A percentile compares a stretch with the other conserved stretches of the same genome.
These are phyloP conservation scores for Gavialis gangeticus DNA, from an alignment of 2,113 vertebrate genomes.

Conservation along the genomic window DNA sequence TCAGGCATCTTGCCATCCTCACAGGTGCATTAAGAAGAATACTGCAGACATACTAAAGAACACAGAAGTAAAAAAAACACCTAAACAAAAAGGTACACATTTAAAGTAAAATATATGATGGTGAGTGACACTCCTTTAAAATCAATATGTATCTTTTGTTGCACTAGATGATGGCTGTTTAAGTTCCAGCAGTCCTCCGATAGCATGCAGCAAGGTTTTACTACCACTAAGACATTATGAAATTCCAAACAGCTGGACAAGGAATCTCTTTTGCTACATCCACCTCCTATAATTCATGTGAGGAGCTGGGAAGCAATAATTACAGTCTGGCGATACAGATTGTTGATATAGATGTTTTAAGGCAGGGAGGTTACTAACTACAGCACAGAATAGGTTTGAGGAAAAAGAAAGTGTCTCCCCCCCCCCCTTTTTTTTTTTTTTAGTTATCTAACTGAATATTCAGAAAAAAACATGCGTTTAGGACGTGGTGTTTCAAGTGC, in stretches of 20 bases:
- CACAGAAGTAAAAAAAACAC: fast-evolving
- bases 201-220: background rate
- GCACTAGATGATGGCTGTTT: background rate
- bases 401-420: too few species aligned
- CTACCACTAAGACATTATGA: background rate
- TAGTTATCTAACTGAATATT: too few species aligned
- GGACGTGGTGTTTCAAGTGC: too few species aligned
- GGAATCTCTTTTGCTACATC: background rate
- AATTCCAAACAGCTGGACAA: background rate
- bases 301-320: background rate
- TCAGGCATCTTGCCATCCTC: background rate
- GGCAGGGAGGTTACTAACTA: background rate
- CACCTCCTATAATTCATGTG: background rate
- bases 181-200: background rate
- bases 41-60: background rate
- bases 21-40: background rate
- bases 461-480: too few species aligned
- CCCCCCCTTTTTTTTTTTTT: too few species aligned
- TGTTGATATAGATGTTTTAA: background rate
- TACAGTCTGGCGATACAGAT: background rate
- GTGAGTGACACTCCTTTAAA: background rate
- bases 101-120: too few species aligned
- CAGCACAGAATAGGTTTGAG: background rate
- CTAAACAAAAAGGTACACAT: background rate
- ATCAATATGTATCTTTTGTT: background rate